phyloP scores from a whole-genome alignment of 2,888 invertebrate genomes.

The Hirtodrosophila trivittata region DNA sequence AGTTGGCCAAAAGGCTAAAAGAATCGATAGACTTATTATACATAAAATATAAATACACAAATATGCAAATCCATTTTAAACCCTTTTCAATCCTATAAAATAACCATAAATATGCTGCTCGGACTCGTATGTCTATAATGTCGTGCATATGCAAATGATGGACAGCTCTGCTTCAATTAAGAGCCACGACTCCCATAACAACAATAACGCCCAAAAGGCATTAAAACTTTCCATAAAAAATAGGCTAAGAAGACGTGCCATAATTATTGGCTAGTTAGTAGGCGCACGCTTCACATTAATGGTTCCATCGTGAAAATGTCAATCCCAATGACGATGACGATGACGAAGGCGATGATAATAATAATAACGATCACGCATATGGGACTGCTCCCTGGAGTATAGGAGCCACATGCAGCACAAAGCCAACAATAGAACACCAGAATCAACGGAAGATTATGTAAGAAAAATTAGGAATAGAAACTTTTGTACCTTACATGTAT shows the following conservation, averaged over 20 bases:
- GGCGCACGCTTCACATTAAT: conserved; percentile 43
- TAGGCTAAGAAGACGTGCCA: conserved; percentile 43
- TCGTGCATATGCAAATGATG: conserved; percentile 34
- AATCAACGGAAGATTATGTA: too few relatives aligned
- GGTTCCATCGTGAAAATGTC: conserved; percentile 14
- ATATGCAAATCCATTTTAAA: conserved; percentile 38
- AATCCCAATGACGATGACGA: too few relatives aligned
- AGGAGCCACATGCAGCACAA: too few relatives aligned
- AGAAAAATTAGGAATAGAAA: too few relatives aligned
- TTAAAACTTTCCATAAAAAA: conserved; percentile 33
- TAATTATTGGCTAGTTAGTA: conserved; percentile 14
- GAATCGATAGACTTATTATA: conserved; percentile 14
- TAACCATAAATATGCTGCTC: too few relatives aligned
- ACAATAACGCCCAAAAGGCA: conserved; percentile 20
- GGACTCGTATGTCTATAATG: too few relatives aligned
- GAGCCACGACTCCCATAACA: background rate
- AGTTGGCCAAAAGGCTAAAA: conserved; percentile 32
- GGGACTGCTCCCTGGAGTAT: too few relatives aligned
- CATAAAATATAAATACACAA: too few relatives aligned
- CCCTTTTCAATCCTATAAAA: too few relatives aligned
- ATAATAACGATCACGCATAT: too few relatives aligned
- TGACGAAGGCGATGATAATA: background rate
- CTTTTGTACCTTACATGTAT: too few relatives aligned
- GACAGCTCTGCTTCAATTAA: conserved; percentile 33
- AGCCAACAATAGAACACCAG: too few relatives aligned